Evolutionary conservation across 2,888 invertebrate genomes (phyloP).

Genomic region (Thymelicus sylvestris): DNA sequence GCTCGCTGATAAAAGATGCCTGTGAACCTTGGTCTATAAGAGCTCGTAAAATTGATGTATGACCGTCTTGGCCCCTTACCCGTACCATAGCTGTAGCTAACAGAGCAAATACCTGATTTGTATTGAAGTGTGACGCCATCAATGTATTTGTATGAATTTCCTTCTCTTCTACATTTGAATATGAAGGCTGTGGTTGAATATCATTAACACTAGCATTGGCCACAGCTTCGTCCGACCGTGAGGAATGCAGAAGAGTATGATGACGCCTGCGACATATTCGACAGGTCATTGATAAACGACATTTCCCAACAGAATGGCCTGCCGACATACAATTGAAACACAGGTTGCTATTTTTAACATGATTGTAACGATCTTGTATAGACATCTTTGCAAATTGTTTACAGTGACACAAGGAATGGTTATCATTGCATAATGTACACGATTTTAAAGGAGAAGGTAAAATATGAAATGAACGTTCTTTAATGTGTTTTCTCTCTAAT

Average conservation of each 20-base stretch:
- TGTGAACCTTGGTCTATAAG: slow-evolving; percentile 30
- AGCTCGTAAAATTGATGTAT: slow-evolving; percentile 16
- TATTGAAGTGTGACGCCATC: slow-evolving; percentile 17
- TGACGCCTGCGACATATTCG: slow-evolving; percentile 35
- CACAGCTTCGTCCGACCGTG: background rate
- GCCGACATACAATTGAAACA: slow-evolving; percentile 34
- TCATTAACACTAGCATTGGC: slow-evolving; percentile 13
- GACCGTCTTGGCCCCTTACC: slow-evolving; percentile 13
- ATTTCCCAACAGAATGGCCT: slow-evolving; percentile 28
- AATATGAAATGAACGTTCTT: slow-evolving; percentile 15
- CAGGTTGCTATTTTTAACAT: slow-evolving; percentile 31
- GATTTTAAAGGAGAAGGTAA: background rate
- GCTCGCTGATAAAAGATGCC: slow-evolving; percentile 12
- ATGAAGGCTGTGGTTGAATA: slow-evolving; percentile 23
- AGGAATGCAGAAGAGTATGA: slow-evolving; percentile 34
- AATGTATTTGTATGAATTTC: slow-evolving; percentile 18
- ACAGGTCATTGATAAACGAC: slow-evolving; percentile 26
- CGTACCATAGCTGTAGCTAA: slow-evolving; percentile 28
- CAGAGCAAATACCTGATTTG: background rate
- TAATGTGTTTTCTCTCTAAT: background rate
- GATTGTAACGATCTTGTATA: background rate
- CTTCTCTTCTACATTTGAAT: slow-evolving; percentile 23
- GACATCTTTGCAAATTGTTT: slow-evolving; percentile 31
- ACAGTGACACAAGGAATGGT: slow-evolving; percentile 27
- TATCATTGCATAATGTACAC: slow-evolving; percentile 19